Base-by-base conservation (phyloP, 2,888 invertebrate genomes). In the Epinotia demarniana region DNA sequence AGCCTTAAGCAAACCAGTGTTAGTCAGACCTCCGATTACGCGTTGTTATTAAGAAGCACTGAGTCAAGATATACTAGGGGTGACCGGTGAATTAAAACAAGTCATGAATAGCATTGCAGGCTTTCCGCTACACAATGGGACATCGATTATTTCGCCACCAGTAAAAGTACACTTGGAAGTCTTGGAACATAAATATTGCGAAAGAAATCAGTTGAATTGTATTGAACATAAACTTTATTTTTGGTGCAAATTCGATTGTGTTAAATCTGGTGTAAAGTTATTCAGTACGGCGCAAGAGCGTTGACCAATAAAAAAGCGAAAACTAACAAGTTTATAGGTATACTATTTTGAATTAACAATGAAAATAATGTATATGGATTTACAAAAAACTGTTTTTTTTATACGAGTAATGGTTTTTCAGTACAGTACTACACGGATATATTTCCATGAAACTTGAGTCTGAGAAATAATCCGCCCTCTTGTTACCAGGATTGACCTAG, bases 91-190 rank as follows among this genome's bases (percentile, higher is more conserved):
- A 8, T 0, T 9, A 9, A 9, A 39, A 39, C 39, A 39, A 49
- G 16, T 53, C n/a, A 6, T 53, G 53, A 53, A 53, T 53, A n/a
- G 53, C 53, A n/a, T 53, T 8, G 9, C 39, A 53, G 58, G 8
- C 53, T 58, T 49, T 58, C 63, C 64, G 39, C 79, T 84, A 81
- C 83, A 89, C 88, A 89, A 89, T 87, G 84, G 86, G 69, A 83
- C 85, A 86, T 89, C 86, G 86, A 87, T 89, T 87, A 89, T 86
- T 87, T 85, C 82, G 83, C 78, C 81, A 84, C 81, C 76, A 77
- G 80, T 80, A 84, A 87, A 86, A 87, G 86, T 86, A 87, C 87
- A 68, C 62, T 61, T 67, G 18, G 61, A 13, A 87, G 86, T 63
- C 62, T 61, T 67, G 18, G 61, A 13, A 73, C 73, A 68, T 73